A percentile compares a stretch with the other conserved stretches of the same genome.
These are phyloP conservation scores for Mythimna loreyi DNA, from an alignment of 2,888 invertebrate species.

Conservation along the genomic window DNA sequence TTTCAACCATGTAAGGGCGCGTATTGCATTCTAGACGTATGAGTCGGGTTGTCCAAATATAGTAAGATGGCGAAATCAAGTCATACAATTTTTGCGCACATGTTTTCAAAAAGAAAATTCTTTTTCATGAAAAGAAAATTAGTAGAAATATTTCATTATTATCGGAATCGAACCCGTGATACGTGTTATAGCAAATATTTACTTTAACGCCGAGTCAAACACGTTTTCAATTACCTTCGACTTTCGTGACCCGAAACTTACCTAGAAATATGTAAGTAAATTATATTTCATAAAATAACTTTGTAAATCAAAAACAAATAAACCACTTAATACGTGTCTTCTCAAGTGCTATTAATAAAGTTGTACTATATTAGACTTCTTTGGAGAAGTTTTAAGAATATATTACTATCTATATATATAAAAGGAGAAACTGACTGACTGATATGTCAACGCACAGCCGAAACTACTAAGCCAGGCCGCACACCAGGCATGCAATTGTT, in stretches of 20 bases:
- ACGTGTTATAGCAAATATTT: background rate
- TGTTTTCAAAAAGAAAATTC: no score
- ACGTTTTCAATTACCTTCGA: background rate
- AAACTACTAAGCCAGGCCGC: no score
- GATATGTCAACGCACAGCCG: no score
- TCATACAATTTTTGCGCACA: no score
- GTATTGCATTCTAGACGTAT: no score
- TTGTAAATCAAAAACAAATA: conserved; percentile 18
- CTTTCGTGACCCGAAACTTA: background rate
- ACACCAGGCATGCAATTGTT: no score
- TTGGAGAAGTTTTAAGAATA: conserved; percentile 20
- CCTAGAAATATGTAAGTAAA: background rate
- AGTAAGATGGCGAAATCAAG: no score
- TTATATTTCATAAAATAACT: background rate
- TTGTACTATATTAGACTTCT: conserved; percentile 9
- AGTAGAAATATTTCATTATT: background rate
- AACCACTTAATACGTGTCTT: conserved; percentile 2
- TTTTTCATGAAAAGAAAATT: no score
- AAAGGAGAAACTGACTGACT: background rate
- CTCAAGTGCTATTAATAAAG: conserved; percentile 43
- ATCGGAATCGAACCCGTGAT: background rate
- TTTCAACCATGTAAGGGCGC: no score
- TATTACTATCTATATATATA: conserved; percentile 11
- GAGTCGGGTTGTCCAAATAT: no score
- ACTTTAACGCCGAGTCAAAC: no score